A percentile compares a stretch with the other conserved stretches of the same genome.
Evolutionary conservation across 2,113 vertebrate species (phyloP).

Genomic region (Platanista minor): DNA sequence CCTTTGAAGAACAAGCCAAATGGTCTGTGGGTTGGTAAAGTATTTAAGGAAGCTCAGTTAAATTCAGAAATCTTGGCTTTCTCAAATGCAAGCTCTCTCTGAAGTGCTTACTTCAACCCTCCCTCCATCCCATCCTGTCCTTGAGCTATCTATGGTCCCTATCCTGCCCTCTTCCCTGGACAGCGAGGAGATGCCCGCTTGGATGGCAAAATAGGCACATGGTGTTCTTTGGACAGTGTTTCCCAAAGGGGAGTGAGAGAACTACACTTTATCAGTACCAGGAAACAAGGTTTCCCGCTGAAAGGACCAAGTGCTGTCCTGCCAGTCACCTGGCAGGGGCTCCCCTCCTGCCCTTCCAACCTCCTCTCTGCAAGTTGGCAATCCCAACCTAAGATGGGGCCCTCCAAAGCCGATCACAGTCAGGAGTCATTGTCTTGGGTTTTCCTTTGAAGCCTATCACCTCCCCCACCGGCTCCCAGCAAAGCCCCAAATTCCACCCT

Average conservation of each 20-base stretch:
- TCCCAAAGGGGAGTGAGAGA: not conserved
- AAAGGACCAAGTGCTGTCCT: slow-evolving; percentile 34
- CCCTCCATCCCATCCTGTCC: not conserved
- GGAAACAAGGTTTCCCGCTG: slow-evolving; percentile 27
- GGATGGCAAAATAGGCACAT: not conserved
- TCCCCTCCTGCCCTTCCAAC: not conserved
- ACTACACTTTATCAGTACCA: slow-evolving; percentile 36
- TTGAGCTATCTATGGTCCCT: not conserved
- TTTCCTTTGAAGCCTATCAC: slow-evolving; percentile 59
- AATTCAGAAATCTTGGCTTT: slow-evolving; percentile 21
- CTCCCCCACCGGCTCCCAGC: slow-evolving; percentile 46
- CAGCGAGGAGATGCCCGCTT: not conserved
- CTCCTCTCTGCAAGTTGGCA: not conserved
- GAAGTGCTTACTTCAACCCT: not conserved
- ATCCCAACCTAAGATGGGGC: slow-evolving; percentile 11
- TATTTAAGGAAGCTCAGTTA: slow-evolving; percentile 1
- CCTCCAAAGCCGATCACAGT: slow-evolving; percentile 42
- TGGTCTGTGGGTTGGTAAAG: not conserved
- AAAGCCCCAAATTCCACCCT: slow-evolving; percentile 64
- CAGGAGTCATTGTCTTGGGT: slow-evolving; percentile 61
- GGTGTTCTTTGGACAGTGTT: slow-evolving; percentile 9
- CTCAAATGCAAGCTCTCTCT: not conserved
- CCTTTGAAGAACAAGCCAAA: slow-evolving; percentile 48
- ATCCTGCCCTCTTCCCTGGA: not conserved
- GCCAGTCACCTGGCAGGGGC: slow-evolving; percentile 27